Base-by-base conservation (phyloP, 2,797 vertebrate genomes). In the Heliangelus exortis region DNA sequence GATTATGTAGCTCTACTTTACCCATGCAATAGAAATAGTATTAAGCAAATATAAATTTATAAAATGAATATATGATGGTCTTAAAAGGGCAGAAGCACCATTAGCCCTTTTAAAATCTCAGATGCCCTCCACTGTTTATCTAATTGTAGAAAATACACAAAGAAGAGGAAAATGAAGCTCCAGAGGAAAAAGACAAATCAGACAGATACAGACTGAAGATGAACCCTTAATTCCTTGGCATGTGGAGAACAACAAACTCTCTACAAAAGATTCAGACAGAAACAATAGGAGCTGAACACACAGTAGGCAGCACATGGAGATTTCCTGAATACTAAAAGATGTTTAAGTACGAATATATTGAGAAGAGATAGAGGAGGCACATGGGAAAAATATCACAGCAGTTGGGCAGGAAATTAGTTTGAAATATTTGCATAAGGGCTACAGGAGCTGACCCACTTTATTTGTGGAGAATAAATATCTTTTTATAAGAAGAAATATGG, bases 361-460 rank as follows among this genome's bases (percentile, higher is more conserved):
- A 92, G 86, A 87, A 54, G 80, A 83, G 65, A 87, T n/a, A 43
- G 79, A 96, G 80, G 34, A 91, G 76, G 63, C 79, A 76, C 74
- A 65, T 55, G 74, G 96, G 95, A 91, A 93, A 96, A 96, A 95
- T 88, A 92, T 90, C 76, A 57, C 77, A 90, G 89, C 90, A 74
- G 11, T 43, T 86, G 87, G 84, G 78, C 87, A 97, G 93, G 90
- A 95, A 93, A 96, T 89, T 1, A 93, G 94, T 96, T 95, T 87
- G 94, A 90, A 94, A 95, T 89, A 66, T 58, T 95, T 93, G 92
- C 93, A 93, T 29, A 84, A 93, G 71, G 78, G 57, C 85, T 88
- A 83, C 34, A 84, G 78, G 43, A 95, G 55, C 48, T 95, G 94
- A 97, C 90, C 90, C 80, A 92, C 45, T 97, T 95, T 91, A 95